Conservation (phyloP, 2,888 invertebrate species). For the Sarcophaga caerulescens region DNA sequence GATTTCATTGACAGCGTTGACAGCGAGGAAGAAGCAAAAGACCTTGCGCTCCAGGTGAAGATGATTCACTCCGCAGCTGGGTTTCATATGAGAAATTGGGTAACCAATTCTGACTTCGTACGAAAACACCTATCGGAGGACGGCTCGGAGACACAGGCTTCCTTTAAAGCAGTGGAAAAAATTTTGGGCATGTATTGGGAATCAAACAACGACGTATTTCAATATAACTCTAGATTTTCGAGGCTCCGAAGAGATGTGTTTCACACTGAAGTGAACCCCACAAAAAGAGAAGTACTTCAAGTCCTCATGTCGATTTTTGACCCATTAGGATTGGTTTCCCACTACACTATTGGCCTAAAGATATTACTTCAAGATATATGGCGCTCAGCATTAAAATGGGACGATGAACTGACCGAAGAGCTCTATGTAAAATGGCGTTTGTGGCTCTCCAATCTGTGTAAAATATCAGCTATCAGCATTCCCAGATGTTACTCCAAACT, state of each 20-base stretch:
- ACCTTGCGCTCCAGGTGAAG: slow-evolving; percentile 37
- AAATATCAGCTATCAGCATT: not conserved
- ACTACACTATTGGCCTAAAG: too few relatives aligned
- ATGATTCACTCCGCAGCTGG: slow-evolving; percentile 35
- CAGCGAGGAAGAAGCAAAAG: slow-evolving; percentile 26
- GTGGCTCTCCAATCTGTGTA: slow-evolving; percentile 23
- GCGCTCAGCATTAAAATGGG: not conserved
- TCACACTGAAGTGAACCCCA: too few relatives aligned
- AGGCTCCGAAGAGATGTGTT: too few relatives aligned
- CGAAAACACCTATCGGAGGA: slow-evolving; percentile 37
- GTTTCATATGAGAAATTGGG: slow-evolving; percentile 17
- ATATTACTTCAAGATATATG: slow-evolving; percentile 3
- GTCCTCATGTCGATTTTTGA: not conserved
- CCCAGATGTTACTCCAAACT: slow-evolving; percentile 42
- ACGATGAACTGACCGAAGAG: not conserved
- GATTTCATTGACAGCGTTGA: not conserved
- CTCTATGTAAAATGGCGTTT: slow-evolving; percentile 17
- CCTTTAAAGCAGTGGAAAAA: too few relatives aligned
- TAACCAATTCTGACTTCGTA: not conserved
- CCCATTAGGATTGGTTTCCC: too few relatives aligned
- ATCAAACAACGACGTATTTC: too few relatives aligned
- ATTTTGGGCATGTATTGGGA: too few relatives aligned
- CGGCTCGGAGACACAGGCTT: not conserved
- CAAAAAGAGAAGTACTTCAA: not conserved
- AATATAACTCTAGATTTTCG: too few relatives aligned